Evolutionary conservation across 2,888 invertebrate species (phyloP), one percentile per base, ranked within the genome.

Genomic region (Epistrophe grossulariae): DNA sequence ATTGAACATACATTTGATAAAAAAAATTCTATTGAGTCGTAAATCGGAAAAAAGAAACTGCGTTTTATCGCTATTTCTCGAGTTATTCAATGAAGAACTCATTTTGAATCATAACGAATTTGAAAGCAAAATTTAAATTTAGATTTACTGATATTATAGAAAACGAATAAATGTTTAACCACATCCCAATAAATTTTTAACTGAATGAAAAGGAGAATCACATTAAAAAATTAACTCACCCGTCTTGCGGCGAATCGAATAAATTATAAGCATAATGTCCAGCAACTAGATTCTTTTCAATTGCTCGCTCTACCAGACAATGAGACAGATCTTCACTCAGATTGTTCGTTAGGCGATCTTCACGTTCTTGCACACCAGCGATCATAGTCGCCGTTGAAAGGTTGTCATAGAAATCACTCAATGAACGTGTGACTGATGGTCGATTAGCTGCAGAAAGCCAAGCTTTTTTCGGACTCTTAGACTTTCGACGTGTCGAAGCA

Each of bases 381-480:
- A 92, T 84, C 83, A 91, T 93, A 89, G 91, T 92, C 89, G 91
- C 92, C 89, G 89, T 89, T 84, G 89, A 92, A 50, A 92, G 80
- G 79, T 91, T 91, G 66, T 93, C 92, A 79, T 93, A 93, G 78
- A 94, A 92, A n/a, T 93, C 62, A 68, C 94, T 93, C 66, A 94
- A 88, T 7, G 92, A 91, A 74, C 91, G 89, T 17, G 91, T 90
- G 68, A 93, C 88, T 66, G 90, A 90, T 77, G 91, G 90, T 66
- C 92, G 89, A 90, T 48, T 89, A 89, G 9, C 79, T 89, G 88
- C 89, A 62, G 70, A 90, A 0, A 91, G 84, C 91, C 91, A 91
- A 70, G 90, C 89, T 82, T 91, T 91, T 88, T 92, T 92, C 28
- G 91, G 91, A 70, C 91, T 91, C 52, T 91, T 91, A 5, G 91